phyloP scores from a whole-genome alignment of 2,797 vertebrate genomes.

The Phyllotis vaccarum region DNA sequence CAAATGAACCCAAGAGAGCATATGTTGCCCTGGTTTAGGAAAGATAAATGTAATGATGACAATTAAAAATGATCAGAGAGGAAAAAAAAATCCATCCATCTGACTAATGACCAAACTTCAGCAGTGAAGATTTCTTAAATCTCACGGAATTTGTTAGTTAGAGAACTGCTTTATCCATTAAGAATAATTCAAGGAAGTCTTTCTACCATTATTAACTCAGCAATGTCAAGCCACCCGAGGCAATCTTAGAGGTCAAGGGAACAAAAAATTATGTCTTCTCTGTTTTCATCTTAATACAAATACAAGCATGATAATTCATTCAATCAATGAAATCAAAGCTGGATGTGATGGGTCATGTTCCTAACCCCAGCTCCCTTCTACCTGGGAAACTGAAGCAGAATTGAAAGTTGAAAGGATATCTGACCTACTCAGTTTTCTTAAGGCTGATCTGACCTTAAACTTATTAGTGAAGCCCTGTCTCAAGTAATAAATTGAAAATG shows the following conservation, averaged over 20 bases:
- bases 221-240: neutral
- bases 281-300: constrained; percentile 35
- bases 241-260: neutral
- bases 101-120: constrained; percentile 68
- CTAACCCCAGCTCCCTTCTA: neutral
- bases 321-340: neutral
- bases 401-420: neutral
- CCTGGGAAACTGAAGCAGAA: neutral
- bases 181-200: neutral
- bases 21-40: constrained; percentile 49
- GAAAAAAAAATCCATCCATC: constrained; percentile 68
- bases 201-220: neutral
- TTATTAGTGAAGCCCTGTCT: neutral
- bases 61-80: constrained; percentile 70
- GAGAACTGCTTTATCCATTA: constrained; percentile 50
- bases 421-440: neutral
- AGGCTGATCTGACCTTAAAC: neutral
- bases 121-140: constrained; percentile 64
- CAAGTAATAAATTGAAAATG: neutral
- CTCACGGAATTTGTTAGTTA: constrained; percentile 56
- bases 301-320: neutral
- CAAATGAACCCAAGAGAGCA: constrained; percentile 58
- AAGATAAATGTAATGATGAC: constrained; percentile 63
- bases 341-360: neutral
- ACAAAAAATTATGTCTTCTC: fast-evolving